phyloP scores from a whole-genome alignment of 2,797 vertebrate species.

The Siniperca undulata region DNA sequence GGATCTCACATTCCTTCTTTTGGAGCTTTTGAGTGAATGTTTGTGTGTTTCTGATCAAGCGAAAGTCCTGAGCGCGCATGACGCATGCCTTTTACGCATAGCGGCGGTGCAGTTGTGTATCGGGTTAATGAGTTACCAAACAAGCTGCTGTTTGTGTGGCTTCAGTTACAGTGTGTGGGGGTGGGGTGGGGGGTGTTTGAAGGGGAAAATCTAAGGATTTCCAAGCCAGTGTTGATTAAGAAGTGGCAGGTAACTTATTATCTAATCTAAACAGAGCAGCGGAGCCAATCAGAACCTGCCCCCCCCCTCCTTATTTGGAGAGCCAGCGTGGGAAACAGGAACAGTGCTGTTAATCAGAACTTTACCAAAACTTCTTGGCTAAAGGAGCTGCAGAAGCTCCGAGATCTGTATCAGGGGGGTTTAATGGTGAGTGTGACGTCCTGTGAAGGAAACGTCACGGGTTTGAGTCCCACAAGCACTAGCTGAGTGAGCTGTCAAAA shows the following conservation, averaged over 20 bases:
- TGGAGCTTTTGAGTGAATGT: background rate
- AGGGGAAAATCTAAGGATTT: background rate
- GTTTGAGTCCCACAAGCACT: slow-evolving; percentile 52
- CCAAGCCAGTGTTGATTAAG: slow-evolving; percentile 48
- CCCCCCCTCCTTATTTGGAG: slow-evolving; percentile 34
- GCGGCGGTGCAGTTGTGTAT: slow-evolving; percentile 24
- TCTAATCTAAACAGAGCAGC: slow-evolving; percentile 60
- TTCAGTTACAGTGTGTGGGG: slow-evolving; percentile 28
- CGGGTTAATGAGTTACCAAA: slow-evolving; percentile 55
- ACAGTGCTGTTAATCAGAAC: slow-evolving; percentile 41
- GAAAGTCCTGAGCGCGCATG: slow-evolving; percentile 19
- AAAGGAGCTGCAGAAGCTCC: slow-evolving; percentile 13
- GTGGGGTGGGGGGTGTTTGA: background rate
- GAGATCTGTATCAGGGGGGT: slow-evolving; percentile 34
- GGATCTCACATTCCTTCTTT: background rate
- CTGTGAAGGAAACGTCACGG: slow-evolving; percentile 19
- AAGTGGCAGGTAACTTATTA: slow-evolving; percentile 70
- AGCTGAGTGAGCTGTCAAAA: slow-evolving; percentile 50
- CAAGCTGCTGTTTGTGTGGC: slow-evolving; percentile 45
- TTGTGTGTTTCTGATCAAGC: slow-evolving; percentile 12
- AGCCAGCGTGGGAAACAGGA: slow-evolving; percentile 65
- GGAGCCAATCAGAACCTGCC: slow-evolving; percentile 53
- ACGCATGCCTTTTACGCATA: slow-evolving; percentile 56
- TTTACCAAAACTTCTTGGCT: slow-evolving; percentile 26
- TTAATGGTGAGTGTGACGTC: slow-evolving; percentile 9